phyloP scores from a whole-genome alignment of 2,888 invertebrate genomes.

The Drosophila rubida region DNA sequence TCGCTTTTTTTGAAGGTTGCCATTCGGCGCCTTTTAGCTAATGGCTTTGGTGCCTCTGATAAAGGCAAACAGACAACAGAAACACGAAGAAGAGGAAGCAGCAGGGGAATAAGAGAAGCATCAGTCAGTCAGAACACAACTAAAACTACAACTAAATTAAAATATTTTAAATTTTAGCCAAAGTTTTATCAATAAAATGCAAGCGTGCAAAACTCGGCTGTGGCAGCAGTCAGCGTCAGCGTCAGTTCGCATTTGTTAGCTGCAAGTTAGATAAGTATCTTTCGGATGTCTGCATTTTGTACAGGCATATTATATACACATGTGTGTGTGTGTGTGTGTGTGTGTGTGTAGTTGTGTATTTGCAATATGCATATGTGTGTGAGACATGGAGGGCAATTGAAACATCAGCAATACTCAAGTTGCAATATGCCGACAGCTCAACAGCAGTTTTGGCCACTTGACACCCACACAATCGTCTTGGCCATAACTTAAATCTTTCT shows the following conservation, averaged over 20 bases:
- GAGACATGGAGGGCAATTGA: slow-evolving; percentile 71
- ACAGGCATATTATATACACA: slow-evolving; percentile 28
- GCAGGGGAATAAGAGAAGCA: slow-evolving; percentile 19
- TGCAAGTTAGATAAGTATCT: slow-evolving; percentile 71
- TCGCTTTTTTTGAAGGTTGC: slow-evolving; percentile 62
- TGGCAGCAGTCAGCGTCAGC: background rate
- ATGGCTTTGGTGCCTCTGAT: slow-evolving; percentile 62
- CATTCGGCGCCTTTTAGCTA: slow-evolving; percentile 66
- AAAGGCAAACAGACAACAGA: slow-evolving; percentile 33
- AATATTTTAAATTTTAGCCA: slow-evolving; percentile 76
- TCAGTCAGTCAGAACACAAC: slow-evolving; percentile 22
- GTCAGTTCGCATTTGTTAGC: slow-evolving; percentile 57
- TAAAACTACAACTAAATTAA: slow-evolving; percentile 75
- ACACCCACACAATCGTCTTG: slow-evolving; percentile 65
- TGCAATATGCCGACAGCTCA: slow-evolving; percentile 65
- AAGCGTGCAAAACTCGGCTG: slow-evolving; percentile 36
- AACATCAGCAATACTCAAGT: slow-evolving; percentile 84
- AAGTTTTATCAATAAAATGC: slow-evolving; percentile 79
- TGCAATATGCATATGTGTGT: background rate
- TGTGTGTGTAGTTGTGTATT: background rate
- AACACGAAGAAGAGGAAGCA: slow-evolving; percentile 18
- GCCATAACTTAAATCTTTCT: slow-evolving; percentile 74
- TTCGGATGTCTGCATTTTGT: slow-evolving; percentile 68
- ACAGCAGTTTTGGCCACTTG: slow-evolving; percentile 54
- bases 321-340: background rate